Conservation (phyloP, 2,797 vertebrate genomes). For the Gambelia wislizenii region DNA sequence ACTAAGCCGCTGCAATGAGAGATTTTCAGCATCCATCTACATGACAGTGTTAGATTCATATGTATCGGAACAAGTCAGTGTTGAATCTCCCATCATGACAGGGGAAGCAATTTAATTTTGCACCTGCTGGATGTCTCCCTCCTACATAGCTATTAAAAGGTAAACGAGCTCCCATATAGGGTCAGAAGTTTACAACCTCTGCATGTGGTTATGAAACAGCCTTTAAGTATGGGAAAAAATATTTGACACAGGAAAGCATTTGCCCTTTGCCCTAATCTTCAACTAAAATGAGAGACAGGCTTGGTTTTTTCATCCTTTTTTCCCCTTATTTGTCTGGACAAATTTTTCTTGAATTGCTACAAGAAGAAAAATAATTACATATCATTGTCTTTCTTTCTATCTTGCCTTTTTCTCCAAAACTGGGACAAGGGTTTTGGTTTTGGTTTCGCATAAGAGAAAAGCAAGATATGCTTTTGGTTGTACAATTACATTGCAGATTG, state of each 20-base stretch:
- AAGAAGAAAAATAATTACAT: neutral
- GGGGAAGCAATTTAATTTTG: neutral
- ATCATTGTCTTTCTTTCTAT: too few species aligned
- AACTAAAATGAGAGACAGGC: neutral
- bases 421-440: too few species aligned
- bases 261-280: conserved; percentile 19
- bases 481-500: neutral
- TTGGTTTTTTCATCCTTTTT: too few species aligned
- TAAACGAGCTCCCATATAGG: neutral
- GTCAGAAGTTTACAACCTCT: conserved; percentile 9
- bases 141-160: neutral
- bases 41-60: neutral
- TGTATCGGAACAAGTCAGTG: neutral
- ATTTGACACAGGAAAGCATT: neutral
- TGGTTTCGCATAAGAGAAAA: neutral
- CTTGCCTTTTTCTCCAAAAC: too few species aligned
- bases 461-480: neutral
- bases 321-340: neutral
- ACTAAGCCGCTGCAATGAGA: neutral
- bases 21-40: neutral
- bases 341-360: neutral
- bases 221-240: neutral
- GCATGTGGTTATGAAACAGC: conserved; percentile 18
- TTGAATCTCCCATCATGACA: neutral
- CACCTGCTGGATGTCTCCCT: neutral